A percentile compares a stretch with the other conserved stretches of the same genome.
Conservation (phyloP, 2,113 vertebrate species). For the Beaufortia kweichowensis region DNA sequence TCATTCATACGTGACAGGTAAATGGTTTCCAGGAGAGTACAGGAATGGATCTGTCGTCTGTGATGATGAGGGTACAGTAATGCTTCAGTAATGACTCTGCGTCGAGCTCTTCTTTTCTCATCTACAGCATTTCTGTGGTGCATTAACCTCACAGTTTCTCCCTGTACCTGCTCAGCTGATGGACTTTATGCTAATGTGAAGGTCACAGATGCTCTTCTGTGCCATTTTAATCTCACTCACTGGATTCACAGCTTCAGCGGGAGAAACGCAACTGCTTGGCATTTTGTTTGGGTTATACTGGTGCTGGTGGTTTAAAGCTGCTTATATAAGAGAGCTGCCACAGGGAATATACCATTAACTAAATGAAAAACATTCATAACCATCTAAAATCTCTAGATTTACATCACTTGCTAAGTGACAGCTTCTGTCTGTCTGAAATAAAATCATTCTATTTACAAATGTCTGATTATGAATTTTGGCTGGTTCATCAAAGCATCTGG, state of each 20-base stretch:
- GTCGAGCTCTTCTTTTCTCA: conserved; percentile 8
- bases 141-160: conserved; percentile 61
- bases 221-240: conserved; percentile 33
- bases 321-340: neutral
- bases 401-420: no score
- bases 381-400: no score
- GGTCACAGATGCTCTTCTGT: neutral
- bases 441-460: no score
- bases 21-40: conserved; percentile 83
- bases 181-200: neutral
- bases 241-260: conserved; percentile 27
- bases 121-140: conserved; percentile 48
- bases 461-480: no score
- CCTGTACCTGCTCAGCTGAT: neutral
- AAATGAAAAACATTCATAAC: no score
- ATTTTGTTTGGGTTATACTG: conserved; percentile 61
- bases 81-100: conserved; percentile 39
- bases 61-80: conserved; percentile 87
- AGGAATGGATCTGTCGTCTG: conserved; percentile 71
- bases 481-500: no score
- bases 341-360: neutral
- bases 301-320: conserved; percentile 5
- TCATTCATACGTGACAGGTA: no score
- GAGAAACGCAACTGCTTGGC: conserved; percentile 46
- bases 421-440: no score